A percentile compares a stretch with the other conserved stretches of the same genome.
Evolutionary conservation across 2,113 vertebrate species (phyloP).

Genomic region (Pygoscelis antarcticus): DNA sequence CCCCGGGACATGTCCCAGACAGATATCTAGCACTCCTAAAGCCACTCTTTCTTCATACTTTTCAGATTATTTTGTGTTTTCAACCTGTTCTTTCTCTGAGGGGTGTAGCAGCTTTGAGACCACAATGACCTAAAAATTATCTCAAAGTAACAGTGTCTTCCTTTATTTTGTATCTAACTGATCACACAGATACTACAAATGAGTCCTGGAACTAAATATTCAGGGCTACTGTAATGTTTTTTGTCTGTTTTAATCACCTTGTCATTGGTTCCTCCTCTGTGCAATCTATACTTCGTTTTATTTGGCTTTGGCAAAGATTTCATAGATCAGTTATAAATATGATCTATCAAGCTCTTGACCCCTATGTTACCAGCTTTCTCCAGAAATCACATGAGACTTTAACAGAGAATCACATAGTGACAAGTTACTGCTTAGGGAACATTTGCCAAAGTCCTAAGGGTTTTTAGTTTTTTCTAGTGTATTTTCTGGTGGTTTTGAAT

Average conservation of each 20-base stretch:
- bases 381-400: background rate
- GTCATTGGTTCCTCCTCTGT: background rate
- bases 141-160: background rate
- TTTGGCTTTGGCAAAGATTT: background rate
- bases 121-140: background rate
- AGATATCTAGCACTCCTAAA: background rate
- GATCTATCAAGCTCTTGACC: background rate
- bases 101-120: background rate
- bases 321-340: background rate
- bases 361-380: background rate
- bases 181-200: background rate
- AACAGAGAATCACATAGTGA: background rate
- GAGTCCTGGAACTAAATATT: background rate
- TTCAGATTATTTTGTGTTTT: background rate
- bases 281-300: background rate
- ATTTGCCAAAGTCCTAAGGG: fast-evolving
- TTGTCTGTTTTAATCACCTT: background rate
- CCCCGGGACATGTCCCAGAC: background rate
- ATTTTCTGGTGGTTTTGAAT: background rate
- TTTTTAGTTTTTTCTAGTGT: background rate
- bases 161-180: background rate
- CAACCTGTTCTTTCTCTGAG: background rate
- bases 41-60: background rate
- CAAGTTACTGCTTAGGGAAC: background rate
- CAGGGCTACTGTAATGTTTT: background rate